Conservation (phyloP, 2,888 invertebrate genomes). For the Horisme vitalbata region DNA sequence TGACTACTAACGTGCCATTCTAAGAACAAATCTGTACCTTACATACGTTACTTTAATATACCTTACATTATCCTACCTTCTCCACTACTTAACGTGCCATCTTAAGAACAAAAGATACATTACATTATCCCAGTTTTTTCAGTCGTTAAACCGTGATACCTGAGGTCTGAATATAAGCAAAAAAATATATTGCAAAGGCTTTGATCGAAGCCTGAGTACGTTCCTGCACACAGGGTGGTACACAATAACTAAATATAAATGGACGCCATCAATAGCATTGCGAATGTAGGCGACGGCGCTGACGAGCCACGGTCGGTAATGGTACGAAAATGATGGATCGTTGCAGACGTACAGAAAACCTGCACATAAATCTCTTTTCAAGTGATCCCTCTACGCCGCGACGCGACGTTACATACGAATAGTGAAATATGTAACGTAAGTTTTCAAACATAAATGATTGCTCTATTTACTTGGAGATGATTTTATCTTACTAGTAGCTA, state of each 20-base stretch:
- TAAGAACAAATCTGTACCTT: too few species aligned
- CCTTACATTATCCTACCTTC: too few species aligned
- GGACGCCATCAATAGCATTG: constrained; percentile 28
- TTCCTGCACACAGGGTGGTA: constrained; percentile 9
- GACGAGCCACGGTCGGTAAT: constrained; percentile 47
- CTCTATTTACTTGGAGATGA: too few species aligned
- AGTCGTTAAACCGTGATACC: too few species aligned
- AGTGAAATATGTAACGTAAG: constrained; percentile 6
- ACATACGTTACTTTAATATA: too few species aligned
- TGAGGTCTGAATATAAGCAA: too few species aligned
- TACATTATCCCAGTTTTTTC: too few species aligned
- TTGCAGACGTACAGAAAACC: constrained; percentile 34
- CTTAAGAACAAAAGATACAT: too few species aligned
- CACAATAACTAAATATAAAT: constrained; percentile 31
- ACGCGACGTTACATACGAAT: constrained; percentile 6
- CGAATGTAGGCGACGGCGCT: constrained; percentile 27
- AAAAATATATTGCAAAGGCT: not conserved
- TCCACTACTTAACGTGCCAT: too few species aligned
- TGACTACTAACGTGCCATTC: too few species aligned
- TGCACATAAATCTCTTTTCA: constrained; percentile 33
- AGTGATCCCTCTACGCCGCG: constrained; percentile 16
- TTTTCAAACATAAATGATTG: too few species aligned
- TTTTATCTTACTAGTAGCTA: too few species aligned
- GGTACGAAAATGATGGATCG: constrained; percentile 66
- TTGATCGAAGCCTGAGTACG: not conserved